phyloP scores from a whole-genome alignment of 2,797 vertebrate species.

The Syngnathus acus region DNA sequence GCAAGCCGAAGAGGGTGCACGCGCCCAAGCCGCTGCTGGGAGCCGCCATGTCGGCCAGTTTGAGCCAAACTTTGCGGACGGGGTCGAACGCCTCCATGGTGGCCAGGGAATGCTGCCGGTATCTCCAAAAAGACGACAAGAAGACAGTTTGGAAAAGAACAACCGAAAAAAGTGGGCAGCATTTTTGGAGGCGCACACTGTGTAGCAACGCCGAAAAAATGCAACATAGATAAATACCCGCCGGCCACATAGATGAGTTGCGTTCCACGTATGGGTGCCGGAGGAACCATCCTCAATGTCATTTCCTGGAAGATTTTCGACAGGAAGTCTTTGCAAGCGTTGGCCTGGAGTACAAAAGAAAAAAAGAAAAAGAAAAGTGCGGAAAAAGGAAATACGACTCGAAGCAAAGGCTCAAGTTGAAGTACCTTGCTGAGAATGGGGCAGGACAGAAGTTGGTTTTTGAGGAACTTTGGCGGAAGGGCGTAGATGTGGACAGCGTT shows the following conservation, averaged over 20 bases:
- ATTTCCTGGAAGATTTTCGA: constrained; percentile 83
- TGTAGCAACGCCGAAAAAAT: background rate
- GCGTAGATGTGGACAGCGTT: constrained; percentile 80
- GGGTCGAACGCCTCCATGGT: constrained; percentile 74
- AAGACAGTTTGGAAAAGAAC: background rate
- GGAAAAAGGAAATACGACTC: background rate
- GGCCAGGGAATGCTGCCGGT: constrained; percentile 66
- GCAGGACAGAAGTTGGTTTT: constrained; percentile 75
- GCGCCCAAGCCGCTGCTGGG: constrained; percentile 76
- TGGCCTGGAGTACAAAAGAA: constrained; percentile 51
- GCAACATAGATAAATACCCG: constrained; percentile 39
- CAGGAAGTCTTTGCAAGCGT: constrained; percentile 77
- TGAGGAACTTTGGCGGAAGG: constrained; percentile 76
- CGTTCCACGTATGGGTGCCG: constrained; percentile 66
- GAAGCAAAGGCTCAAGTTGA: background rate
- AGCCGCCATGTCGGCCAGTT: constrained; percentile 62
- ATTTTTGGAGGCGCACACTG: background rate
- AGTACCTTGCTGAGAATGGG: constrained; percentile 76
- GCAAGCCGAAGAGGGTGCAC: constrained; percentile 71
- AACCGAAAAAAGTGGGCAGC: too few relatives aligned
- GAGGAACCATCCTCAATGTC: constrained; percentile 72
- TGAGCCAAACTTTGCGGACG: constrained; percentile 63
- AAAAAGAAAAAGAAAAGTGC: background rate
- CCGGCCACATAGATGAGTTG: constrained; percentile 78
- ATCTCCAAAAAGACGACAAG: constrained; percentile 39